Evolutionary conservation across 2,797 vertebrate species (phyloP).

Genomic region (Gymnoscopelus braueri): DNA sequence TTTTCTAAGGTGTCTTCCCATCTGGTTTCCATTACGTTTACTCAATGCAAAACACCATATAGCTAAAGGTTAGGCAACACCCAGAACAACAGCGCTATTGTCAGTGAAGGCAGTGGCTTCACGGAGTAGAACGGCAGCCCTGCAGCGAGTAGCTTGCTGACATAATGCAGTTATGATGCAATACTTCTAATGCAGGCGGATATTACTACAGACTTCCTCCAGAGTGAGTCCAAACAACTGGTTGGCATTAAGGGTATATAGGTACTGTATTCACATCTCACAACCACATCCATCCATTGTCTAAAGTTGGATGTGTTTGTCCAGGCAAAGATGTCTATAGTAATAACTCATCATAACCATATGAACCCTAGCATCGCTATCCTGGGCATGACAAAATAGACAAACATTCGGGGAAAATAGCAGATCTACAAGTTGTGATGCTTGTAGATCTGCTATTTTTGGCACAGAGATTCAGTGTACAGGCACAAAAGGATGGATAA

Average conservation of each 20-base stretch:
- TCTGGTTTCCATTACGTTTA: constrained; percentile 7
- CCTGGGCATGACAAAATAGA: no score
- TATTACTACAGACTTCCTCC: neutral
- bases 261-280: neutral
- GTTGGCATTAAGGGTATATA: neutral
- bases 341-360: no score
- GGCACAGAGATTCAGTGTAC: no score
- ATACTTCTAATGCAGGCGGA: neutral
- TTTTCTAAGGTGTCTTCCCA: neutral
- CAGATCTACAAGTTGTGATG: no score
- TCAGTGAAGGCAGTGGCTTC: neutral
- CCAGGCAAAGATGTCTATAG: no score
- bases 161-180: neutral
- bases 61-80: constrained; percentile 22
- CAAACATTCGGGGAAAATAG: no score
- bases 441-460: no score
- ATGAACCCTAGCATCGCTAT: no score
- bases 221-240: neutral
- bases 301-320: no score
- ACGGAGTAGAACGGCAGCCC: neutral
- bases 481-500: no score
- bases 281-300: no score
- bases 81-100: constrained; percentile 9
- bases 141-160: neutral
- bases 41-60: constrained; percentile 21